A percentile compares a stretch with the other conserved stretches of the same genome.
These are phyloP conservation scores for Gymnorhina tibicen DNA, from an alignment of 2,113 vertebrate genomes.

Conservation along the genomic window DNA sequence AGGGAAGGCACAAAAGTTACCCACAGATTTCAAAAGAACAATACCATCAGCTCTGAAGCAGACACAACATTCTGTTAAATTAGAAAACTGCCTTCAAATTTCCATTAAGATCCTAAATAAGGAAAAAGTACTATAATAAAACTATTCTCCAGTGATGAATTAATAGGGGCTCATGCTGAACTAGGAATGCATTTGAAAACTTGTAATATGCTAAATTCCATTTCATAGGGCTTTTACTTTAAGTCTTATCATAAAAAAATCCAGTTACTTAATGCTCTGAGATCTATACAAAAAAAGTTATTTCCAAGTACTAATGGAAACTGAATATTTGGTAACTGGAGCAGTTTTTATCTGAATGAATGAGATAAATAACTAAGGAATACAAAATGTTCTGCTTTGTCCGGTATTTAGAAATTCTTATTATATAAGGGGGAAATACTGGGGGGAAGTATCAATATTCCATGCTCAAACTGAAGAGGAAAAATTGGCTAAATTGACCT, in stretches of 20 bases:
- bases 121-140: conserved; percentile 3
- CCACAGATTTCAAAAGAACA: background rate
- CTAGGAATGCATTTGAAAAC: background rate
- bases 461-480: background rate
- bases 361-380: background rate
- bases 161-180: background rate
- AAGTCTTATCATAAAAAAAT: conserved; percentile 18
- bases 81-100: background rate
- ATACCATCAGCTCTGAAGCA: background rate
- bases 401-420: background rate
- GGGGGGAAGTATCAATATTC: background rate
- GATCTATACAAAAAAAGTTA: background rate
- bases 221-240: conserved; percentile 26
- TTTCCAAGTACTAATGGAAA: conserved; percentile 17
- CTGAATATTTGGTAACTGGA: background rate
- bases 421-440: background rate
- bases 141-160: background rate
- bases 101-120: conserved; percentile 13
- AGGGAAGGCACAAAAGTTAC: background rate
- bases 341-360: background rate
- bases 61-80: background rate
- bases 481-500: background rate
- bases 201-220: background rate
- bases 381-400: background rate
- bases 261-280: background rate